Base-by-base conservation (phyloP, 2,888 invertebrate species). In the Ptychoptera albimana region DNA sequence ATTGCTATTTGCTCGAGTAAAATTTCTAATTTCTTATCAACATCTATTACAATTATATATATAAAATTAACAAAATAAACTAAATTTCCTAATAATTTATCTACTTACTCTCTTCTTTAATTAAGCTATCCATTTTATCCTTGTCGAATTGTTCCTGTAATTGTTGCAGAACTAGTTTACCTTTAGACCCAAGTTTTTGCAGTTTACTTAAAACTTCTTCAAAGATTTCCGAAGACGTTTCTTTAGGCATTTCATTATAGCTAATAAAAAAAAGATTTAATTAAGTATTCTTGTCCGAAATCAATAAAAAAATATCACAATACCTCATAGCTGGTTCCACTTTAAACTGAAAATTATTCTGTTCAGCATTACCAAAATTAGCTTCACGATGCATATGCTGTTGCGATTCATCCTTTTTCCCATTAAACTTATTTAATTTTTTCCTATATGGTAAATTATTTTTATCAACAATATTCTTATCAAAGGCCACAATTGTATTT, bases 141-240 rank as follows among this genome's bases (percentile, higher is more conserved):
- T 37, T 42, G 45, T 54, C 55, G 31, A 64, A 58, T 50, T 65
- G 64, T 32, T 69, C 57, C 45, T 76, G 75, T 1, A 80, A 60
- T 50, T 61, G 69, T 13, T 67, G 56, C 40, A 80, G 57, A 6
- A 79, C 70, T 31, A 67, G 59, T 46, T 69, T 68, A 0, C 78
- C 77, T 42, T 70, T 67, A 1, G 67, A 64, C 0, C 79, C 80
- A 10, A 80, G 55, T 0, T 67, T 66, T 49, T 70, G 68, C 1
- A 80, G 59, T 53, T 71, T 73, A 12, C 63, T 61, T 15, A 77
- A 55, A 0, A 79, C 71, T 14, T 75, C 74, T 50, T 70, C 67
- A 44, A 76, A 72, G 0, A 77, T 67, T 56, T 80, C 79, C 32
- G 60, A 61, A 0, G 71, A 72, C 42, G 46, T 43, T 45, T 42